Percentiles rank a stretch among this genome's conserved stretches.
Evolutionary conservation across 2,113 vertebrate genomes (phyloP).

Genomic region (Candoia aspera): DNA sequence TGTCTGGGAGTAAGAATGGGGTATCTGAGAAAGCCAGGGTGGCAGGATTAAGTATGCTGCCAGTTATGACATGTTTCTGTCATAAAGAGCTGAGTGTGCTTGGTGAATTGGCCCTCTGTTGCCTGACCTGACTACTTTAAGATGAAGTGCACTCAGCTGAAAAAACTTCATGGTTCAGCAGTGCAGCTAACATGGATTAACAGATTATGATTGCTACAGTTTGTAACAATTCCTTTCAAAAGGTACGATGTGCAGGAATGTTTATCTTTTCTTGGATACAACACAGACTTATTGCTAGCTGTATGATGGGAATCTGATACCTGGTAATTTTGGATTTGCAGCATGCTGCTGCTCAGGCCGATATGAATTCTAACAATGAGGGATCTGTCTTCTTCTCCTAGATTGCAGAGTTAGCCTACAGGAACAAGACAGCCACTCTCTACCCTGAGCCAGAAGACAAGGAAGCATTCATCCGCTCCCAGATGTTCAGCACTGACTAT

Average conservation of each 20-base stretch:
- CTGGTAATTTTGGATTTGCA: neutral
- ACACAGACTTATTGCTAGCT: neutral
- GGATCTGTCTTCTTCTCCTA: slow-evolving; percentile 60
- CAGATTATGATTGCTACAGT: neutral
- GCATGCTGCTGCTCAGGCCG: neutral
- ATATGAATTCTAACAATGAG: slow-evolving; percentile 22
- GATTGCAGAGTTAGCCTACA: slow-evolving; percentile 88
- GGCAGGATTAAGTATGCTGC: neutral
- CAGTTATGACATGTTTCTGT: neutral
- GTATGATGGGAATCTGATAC: neutral
- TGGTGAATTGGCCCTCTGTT: neutral
- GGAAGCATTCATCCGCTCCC: slow-evolving; percentile 80
- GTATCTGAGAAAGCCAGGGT: neutral
- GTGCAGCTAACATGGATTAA: neutral
- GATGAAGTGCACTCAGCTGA: neutral
- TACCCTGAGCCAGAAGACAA: slow-evolving; percentile 89
- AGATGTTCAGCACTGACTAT: slow-evolving; percentile 86
- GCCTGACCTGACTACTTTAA: neutral
- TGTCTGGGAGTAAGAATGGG: neutral
- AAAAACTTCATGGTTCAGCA: neutral
- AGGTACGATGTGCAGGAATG: neutral
- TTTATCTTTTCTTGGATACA: neutral
- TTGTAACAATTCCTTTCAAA: neutral
- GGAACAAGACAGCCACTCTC: slow-evolving; percentile 82
- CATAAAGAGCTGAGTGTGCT: neutral